Evolutionary conservation across 2,113 vertebrate species (phyloP).

Genomic region (Otocyon megalotis): DNA sequence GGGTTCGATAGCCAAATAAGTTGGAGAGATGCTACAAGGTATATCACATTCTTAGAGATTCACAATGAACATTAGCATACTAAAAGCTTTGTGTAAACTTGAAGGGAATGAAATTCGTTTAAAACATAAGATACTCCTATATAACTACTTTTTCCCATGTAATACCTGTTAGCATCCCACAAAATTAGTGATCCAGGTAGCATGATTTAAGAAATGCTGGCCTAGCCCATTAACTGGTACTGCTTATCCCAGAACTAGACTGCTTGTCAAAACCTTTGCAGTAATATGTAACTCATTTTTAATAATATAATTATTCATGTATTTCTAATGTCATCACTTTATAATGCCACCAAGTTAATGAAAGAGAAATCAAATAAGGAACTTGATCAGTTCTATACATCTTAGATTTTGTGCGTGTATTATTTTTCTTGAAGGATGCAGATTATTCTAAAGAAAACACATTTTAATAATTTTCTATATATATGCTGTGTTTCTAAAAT

Average conservation of each 20-base stretch:
- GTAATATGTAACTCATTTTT: slow-evolving; percentile 43
- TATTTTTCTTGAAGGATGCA: slow-evolving; percentile 30
- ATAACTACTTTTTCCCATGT: neutral
- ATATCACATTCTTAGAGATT: neutral
- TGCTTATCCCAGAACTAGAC: neutral
- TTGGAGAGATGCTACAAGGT: neutral
- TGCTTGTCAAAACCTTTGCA: neutral
- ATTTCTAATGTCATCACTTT: slow-evolving; percentile 40
- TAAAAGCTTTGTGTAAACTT: slow-evolving; percentile 16
- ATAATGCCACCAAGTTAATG: slow-evolving; percentile 5
- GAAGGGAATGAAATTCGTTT: neutral
- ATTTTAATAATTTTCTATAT: slow-evolving; percentile 14
- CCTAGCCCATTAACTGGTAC: slow-evolving; percentile 20
- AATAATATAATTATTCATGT: slow-evolving; percentile 40
- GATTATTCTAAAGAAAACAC: neutral
- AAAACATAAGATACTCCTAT: slow-evolving; percentile 33
- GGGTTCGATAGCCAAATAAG: neutral
- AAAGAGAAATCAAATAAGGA: slow-evolving; percentile 28
- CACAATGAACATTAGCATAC: neutral
- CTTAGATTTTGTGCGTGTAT: neutral
- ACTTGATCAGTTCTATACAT: slow-evolving; percentile 12
- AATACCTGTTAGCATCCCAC: slow-evolving; percentile 28
- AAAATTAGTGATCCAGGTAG: slow-evolving; percentile 37
- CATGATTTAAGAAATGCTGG: slow-evolving; percentile 40
- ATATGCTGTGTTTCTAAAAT: neutral